These are phyloP conservation scores for Epinotia bilunana DNA, from an alignment of 2,888 invertebrate species.

Conservation along the genomic window DNA sequence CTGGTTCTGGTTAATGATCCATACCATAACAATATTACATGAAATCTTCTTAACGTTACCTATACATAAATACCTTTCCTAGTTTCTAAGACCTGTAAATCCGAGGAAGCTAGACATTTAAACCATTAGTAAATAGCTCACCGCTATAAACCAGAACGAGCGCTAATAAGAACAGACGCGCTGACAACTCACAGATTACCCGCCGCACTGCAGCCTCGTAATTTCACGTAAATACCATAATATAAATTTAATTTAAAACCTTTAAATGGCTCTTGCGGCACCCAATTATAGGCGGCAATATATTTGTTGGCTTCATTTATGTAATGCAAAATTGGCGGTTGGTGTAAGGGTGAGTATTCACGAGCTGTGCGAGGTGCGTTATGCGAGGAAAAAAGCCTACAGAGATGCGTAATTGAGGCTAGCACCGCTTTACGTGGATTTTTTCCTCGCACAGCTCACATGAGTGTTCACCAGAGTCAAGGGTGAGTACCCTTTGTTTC, in stretches of 20 bases:
- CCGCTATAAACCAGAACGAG: constrained; percentile 52
- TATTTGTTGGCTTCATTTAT: constrained; percentile 31
- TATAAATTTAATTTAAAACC: constrained; percentile 68
- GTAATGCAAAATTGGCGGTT: constrained; percentile 1
- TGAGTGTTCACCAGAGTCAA: no score
- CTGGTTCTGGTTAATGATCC: no score
- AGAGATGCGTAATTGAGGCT: no score
- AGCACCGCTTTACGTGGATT: no score
- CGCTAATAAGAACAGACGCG: constrained; percentile 69
- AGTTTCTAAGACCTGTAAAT: constrained; percentile 44
- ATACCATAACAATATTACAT: no score
- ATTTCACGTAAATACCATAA: constrained; percentile 66
- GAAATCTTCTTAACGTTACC: no score
- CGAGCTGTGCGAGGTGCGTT: no score
- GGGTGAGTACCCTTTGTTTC: no score
- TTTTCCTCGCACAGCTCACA: no score
- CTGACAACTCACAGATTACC: constrained; percentile 69
- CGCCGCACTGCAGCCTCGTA: constrained; percentile 71
- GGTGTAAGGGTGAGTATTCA: neutral
- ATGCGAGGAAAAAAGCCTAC: no score
- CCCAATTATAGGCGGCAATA: constrained; percentile 54
- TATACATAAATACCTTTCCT: neutral
- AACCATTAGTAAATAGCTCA: constrained; percentile 42
- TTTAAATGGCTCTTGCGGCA: constrained; percentile 58
- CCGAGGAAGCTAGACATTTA: constrained; percentile 42